phyloP scores from a whole-genome alignment of 2,113 vertebrate genomes.

The Forbesichthys agassizii region DNA sequence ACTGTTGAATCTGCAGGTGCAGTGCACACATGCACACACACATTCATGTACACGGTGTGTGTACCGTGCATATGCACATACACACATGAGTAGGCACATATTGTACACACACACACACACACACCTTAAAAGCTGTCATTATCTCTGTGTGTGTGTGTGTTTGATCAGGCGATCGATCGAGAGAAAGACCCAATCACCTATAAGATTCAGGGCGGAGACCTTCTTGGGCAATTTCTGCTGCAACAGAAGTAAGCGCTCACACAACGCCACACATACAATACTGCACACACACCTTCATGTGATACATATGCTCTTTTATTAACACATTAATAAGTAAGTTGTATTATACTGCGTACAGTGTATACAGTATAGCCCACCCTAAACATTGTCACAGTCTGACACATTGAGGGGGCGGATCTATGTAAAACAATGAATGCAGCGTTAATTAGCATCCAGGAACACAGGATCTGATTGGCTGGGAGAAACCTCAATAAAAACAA shows the following conservation, averaged over 20 bases:
- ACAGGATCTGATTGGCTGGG: too few species aligned
- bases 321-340: not conserved
- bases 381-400: too few species aligned
- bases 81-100: not conserved
- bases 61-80: not conserved
- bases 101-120: not conserved
- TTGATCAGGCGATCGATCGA: slow-evolving; percentile 88
- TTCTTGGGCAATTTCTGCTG: slow-evolving; percentile 87
- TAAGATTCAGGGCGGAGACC: slow-evolving; percentile 88
- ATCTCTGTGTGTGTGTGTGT: slow-evolving; percentile 29
- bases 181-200: slow-evolving; percentile 91
- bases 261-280: not conserved
- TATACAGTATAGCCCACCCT: too few species aligned
- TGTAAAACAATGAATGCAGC: too few species aligned
- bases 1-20: slow-evolving; percentile 91
- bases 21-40: not conserved
- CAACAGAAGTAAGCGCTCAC: slow-evolving; percentile 82
- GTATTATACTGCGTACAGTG: not conserved
- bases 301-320: not conserved
- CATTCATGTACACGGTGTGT: not conserved
- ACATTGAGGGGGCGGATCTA: too few species aligned
- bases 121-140: not conserved
- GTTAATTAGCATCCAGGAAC: too few species aligned
- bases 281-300: not conserved
- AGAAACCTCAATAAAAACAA: too few species aligned